These are phyloP conservation scores for Rhagonycha fulva DNA, from an alignment of 2,888 invertebrate species.

Conservation along the genomic window DNA sequence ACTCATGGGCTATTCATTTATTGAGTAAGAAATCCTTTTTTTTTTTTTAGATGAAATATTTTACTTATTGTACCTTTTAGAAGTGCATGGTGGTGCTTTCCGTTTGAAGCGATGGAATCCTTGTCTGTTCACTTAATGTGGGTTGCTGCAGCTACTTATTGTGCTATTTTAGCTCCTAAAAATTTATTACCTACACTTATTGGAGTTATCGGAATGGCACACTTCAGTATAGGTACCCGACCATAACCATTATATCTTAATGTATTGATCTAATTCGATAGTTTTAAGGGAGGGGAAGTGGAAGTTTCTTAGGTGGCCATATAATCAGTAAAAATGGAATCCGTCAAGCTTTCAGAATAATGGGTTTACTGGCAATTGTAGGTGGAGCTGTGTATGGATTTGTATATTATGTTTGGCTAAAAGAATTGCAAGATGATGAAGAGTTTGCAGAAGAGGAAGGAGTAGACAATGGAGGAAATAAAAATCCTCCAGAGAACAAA, in stretches of 20 bases:
- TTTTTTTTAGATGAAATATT: neutral
- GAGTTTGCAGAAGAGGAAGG: constrained; percentile 53
- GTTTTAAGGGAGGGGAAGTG: constrained; percentile 72
- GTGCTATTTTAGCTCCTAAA: constrained; percentile 81
- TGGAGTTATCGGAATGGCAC: constrained; percentile 85
- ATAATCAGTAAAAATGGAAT: constrained; percentile 77
- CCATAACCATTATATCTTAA: neutral
- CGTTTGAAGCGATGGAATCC: constrained; percentile 86
- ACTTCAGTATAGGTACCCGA: constrained; percentile 77
- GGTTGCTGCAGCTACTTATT: constrained; percentile 89
- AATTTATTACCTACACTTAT: constrained; percentile 83
- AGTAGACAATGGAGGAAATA: neutral
- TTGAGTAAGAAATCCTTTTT: constrained; percentile 78
- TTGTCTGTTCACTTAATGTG: constrained; percentile 87
- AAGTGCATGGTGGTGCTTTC: constrained; percentile 88
- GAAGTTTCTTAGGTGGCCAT: constrained; percentile 79
- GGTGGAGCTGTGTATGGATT: constrained; percentile 73
- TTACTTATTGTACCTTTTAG: constrained; percentile 55
- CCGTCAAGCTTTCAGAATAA: constrained; percentile 76
- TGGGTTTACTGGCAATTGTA: constrained; percentile 74
- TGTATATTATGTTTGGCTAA: constrained; percentile 73
- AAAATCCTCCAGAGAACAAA: constrained; percentile 49
- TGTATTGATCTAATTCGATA: neutral
- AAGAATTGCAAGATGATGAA: constrained; percentile 59
- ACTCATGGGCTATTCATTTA: constrained; percentile 82